Base-by-base conservation (phyloP, 2,113 vertebrate species). In the Zapornia atra region DNA sequence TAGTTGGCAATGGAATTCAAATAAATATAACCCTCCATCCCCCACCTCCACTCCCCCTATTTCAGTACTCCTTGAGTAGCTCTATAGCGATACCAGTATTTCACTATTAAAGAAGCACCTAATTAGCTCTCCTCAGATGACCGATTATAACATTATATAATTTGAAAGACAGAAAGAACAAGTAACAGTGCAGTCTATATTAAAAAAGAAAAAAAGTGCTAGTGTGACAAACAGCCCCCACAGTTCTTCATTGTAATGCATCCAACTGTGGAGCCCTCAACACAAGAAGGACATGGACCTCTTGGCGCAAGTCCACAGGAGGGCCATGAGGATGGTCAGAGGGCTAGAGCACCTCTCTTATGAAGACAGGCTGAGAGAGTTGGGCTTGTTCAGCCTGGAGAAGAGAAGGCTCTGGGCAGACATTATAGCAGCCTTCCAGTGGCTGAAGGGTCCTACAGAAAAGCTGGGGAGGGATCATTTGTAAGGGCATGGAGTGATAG, bases 1-100 rank as follows among this genome's bases (percentile, higher is more conserved):
- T 66, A 33, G n/a, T 16, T 77, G 26, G 36, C 59, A 96, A 65
- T 46, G 51, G 50, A 94, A 94, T 88, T 93, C 26, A 46, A 59
- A 90, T 60, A 82, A 90, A 87, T 71, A 63, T n/a, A 78, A n/a
- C 26, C 44, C 6, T 61, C 10, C 17, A 82, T 65, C 28, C 25
- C 9, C 10, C 3, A 28, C 6, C 9, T 8, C 17, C 1, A 4
- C 7, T 11, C 11, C 5, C 40, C 7, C 10, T 24, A 28, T 76
- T 76, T 65, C 48, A 53, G 4, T 63, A n/a, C 13, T 80, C 28
- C 16, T 1, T 65, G 29, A 63, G 28, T 31, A 66, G 19, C 16
- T 86, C 31, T 77, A 51, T 51, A 20, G 11, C 34, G 12, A 34
- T 59, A 78, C 4, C 12, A 38, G 10, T 53, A 33, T 71, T 89